Conservation (phyloP, 2,888 invertebrate species). For the Tolmerus cingulatus region DNA sequence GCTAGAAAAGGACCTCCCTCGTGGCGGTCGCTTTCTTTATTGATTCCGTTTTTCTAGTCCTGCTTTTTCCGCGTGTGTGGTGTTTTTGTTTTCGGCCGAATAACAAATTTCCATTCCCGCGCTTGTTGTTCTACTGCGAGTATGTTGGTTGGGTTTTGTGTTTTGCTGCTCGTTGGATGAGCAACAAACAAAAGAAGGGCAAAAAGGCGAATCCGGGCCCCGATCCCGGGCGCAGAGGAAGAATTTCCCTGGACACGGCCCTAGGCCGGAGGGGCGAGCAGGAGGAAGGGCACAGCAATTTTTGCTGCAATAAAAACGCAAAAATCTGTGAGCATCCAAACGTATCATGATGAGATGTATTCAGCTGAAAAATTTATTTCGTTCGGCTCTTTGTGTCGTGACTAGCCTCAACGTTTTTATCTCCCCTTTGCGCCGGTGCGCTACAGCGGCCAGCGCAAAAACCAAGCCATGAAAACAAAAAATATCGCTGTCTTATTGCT, state of each 20-base stretch:
- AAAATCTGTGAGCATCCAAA: constrained; percentile 42
- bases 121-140: neutral
- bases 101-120: constrained; percentile 38
- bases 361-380: constrained; percentile 41
- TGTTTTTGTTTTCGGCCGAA: constrained; percentile 17
- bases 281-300: neutral
- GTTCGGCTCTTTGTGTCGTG: constrained; percentile 35
- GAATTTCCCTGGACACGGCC: neutral
- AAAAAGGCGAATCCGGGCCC: neutral
- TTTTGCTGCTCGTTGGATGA: constrained; percentile 16
- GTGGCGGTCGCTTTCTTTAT: neutral
- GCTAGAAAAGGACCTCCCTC: neutral
- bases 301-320: constrained; percentile 37
- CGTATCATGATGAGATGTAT: constrained; percentile 43
- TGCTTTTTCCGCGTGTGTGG: neutral
- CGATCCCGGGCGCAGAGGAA: neutral
- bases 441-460: neutral
- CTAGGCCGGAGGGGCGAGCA: neutral
- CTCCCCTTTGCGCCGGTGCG: neutral
- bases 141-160: constrained; percentile 9
- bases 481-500: constrained; percentile 15
- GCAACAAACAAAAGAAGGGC: neutral
- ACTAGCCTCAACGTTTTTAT: constrained; percentile 24
- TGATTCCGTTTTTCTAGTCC: constrained; percentile 10
- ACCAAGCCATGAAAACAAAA: neutral